Percentiles rank a stretch among this genome's conserved stretches.
These are phyloP conservation scores for Herminia tarsipennalis DNA, from an alignment of 2,888 invertebrate genomes.

Conservation along the genomic window DNA sequence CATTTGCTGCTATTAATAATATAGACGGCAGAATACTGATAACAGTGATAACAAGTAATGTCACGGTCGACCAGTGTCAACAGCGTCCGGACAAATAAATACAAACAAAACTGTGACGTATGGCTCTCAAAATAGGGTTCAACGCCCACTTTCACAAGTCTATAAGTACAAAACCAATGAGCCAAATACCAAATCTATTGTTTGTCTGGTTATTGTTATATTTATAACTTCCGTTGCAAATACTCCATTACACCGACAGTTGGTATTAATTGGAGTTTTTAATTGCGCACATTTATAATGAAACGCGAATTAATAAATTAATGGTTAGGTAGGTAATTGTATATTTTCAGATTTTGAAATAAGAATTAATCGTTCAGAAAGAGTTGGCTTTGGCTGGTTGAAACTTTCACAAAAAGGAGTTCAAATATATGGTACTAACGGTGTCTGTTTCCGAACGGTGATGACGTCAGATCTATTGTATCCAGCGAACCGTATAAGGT, in stretches of 20 bases:
- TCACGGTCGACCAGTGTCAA: constrained; percentile 13
- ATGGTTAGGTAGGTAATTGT: too few relatives aligned
- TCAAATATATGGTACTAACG: constrained; percentile 11
- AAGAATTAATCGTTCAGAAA: constrained; percentile 17
- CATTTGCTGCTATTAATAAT: background rate
- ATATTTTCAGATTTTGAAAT: too few relatives aligned
- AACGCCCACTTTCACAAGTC: constrained; percentile 20
- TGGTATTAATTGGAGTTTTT: constrained; percentile 2
- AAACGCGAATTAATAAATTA: too few relatives aligned
- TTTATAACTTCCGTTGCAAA: constrained; percentile 4
- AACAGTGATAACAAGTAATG: background rate
- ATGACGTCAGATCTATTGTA: constrained; percentile 24
- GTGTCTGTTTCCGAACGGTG: constrained; percentile 15
- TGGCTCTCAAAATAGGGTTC: constrained; percentile 10
- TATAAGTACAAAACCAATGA: constrained; percentile 10
- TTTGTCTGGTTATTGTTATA: background rate
- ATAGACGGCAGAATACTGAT: background rate
- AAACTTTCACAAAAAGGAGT: constrained; percentile 24
- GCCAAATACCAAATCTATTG: constrained; percentile 20
- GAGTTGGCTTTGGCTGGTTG: constrained; percentile 4
- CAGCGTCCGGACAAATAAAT: constrained; percentile 13
- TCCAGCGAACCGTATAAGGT: constrained; percentile 18
- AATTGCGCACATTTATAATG: constrained; percentile 6
- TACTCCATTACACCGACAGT: background rate
- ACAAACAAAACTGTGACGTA: constrained; percentile 19